phyloP scores from a whole-genome alignment of 2,888 invertebrate genomes.

The Acanthacorydalis orientalis region DNA sequence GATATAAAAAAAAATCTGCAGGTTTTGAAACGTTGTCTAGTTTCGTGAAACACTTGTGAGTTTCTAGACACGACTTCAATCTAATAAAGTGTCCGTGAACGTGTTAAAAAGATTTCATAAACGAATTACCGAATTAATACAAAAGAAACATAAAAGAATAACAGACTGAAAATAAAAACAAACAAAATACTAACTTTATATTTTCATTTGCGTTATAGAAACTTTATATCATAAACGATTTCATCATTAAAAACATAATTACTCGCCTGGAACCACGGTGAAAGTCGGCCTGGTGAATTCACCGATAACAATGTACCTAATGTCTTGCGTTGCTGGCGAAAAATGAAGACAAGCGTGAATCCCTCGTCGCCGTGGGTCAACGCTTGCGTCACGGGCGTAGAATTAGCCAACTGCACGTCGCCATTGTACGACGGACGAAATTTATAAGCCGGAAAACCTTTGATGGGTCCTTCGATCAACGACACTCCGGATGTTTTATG shows the following conservation, averaged over 20 bases:
- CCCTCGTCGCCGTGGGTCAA: slow-evolving; percentile 12
- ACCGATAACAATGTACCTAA: slow-evolving; percentile 24
- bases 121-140: no score
- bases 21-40: no score
- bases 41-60: no score
- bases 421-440: slow-evolving; percentile 24
- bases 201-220: not conserved
- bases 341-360: slow-evolving; percentile 25
- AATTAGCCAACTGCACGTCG: slow-evolving; percentile 23
- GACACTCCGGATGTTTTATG: slow-evolving; percentile 27
- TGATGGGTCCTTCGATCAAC: slow-evolving; percentile 24
- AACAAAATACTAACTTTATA: no score
- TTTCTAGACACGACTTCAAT: no score
- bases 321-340: slow-evolving; percentile 26
- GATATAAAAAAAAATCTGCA: no score
- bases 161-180: no score
- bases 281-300: slow-evolving; percentile 26
- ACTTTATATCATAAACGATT: not conserved
- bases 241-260: slow-evolving; percentile 8
- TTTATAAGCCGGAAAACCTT: slow-evolving; percentile 26
- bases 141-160: no score
- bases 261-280: slow-evolving; percentile 24
- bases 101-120: no score
- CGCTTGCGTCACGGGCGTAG: slow-evolving; percentile 21
- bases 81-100: no score